Base-by-base conservation (phyloP, 2,113 vertebrate species). In the Pomatorhinus ruficollis region DNA sequence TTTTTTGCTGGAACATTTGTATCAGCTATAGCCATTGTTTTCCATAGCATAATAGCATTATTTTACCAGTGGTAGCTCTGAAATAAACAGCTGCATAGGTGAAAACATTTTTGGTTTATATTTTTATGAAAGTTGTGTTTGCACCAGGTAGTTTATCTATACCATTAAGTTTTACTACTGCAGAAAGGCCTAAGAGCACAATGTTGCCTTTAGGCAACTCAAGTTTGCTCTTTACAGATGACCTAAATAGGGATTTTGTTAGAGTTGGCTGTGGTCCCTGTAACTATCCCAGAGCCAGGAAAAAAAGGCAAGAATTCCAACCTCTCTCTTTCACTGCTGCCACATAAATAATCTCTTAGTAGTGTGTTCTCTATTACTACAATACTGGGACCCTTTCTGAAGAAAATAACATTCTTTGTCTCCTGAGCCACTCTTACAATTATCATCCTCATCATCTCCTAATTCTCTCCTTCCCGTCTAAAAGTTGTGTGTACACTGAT, bases 221-320 rank as follows among this genome's bases (percentile, higher is more conserved):
- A 40, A 52, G 61, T 87, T 93, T 87, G 44, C 53, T 87, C 53
- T 68, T 85, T 71, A 90, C 9, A 83, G 57, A 72, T 79, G 84
- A 91, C 88, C 70, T 83, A 93, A 97, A 94, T 23, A 72, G 66
- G n/a, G 63, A 93, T 94, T 93, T 94, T 82, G 61, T 89, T 79
- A 84, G 61, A 93, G 53, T 79, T 94, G 92, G 82, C 87, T 89
- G 56, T 45, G 77, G 25, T 78, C 5, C 92, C 87, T 89, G 35
- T 42, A 93, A 80, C 82, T 57, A 53, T 88, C 63, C 59, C 71
- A 65, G 64, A 80, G 82, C 40, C 57, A 86, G 75, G 64, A 57
- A 93, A 87, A 94, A 77, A 84, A 52, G 18, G 54, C 33, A 87
- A 79, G 66, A 88, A 85, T 94, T 93, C 57, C 52, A 93, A n/a